Conservation (phyloP, 30 jellyfish, hydroid and myxozoan species). For the Morbakka virulenta region DNA sequence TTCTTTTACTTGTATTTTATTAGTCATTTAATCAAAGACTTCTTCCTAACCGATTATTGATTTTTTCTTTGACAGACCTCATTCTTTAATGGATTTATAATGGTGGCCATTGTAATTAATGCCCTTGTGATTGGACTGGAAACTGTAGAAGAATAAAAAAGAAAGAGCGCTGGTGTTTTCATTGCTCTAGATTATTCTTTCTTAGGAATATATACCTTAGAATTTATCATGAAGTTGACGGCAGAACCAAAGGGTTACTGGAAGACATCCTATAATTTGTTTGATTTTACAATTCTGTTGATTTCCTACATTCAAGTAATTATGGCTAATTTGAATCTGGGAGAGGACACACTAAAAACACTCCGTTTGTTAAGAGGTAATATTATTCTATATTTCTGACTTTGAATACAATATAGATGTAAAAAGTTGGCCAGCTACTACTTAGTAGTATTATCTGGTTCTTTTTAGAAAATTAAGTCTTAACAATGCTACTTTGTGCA, state of each 20-base stretch:
- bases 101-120: slow-evolving; percentile 62
- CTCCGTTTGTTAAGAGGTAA: slow-evolving; percentile 80
- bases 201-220: slow-evolving; percentile 61
- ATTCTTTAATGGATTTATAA: slow-evolving; percentile 57
- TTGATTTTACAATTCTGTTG: slow-evolving; percentile 58
- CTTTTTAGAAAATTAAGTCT: no score
- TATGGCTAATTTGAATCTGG: slow-evolving; percentile 57
- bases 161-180: slow-evolving; percentile 13
- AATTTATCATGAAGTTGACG: slow-evolving; percentile 48
- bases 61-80: slow-evolving; percentile 49
- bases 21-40: no score
- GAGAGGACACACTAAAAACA: slow-evolving; percentile 47
- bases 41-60: no score
- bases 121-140: slow-evolving; percentile 86
- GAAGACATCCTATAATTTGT: slow-evolving; percentile 67
- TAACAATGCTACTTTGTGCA: no score
- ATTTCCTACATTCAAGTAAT: slow-evolving; percentile 67
- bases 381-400: no score
- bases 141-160: slow-evolving; percentile 43
- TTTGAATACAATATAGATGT: no score
- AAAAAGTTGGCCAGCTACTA: no score
- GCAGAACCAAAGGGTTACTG: slow-evolving; percentile 80
- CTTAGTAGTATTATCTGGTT: no score
- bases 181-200: slow-evolving; percentile 28
- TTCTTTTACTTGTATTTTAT: no score